Base-by-base conservation (phyloP, 2,113 vertebrate species). In the Camarhynchus parvulus region DNA sequence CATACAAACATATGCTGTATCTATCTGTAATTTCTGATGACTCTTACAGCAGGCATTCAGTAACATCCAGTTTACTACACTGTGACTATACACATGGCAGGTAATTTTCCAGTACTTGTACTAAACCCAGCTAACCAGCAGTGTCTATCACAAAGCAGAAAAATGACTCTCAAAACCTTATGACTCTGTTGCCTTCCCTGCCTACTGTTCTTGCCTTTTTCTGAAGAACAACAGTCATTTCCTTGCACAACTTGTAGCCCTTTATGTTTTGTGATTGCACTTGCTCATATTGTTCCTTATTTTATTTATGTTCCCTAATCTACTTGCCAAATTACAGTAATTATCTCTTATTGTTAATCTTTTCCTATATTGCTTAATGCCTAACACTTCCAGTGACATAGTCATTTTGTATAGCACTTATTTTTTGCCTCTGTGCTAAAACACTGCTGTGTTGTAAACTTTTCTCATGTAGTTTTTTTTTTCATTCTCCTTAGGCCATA, bases 311-410 rank as follows among this genome's bases (percentile, higher is more conserved):
- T 83, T 83, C 85, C 37, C 46, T 79, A 66, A 93, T 91, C 82
- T 80, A 66, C 59, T 69, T 66, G 62, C 58, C 49, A 88, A 88
- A 96, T 93, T 85, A 94, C 62, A 69, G 53, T 91, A 94, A 94
- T 94, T 94, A 93, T 66, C 56, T 72, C 62, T 94, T 68, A 44
- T 61, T 93, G 78, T 92, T 95, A 88, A 92, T 86, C 59, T 90
- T 80, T 93, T 83, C 88, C 85, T 90, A 77, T 90, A 86, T 30
- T 94, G 53, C 85, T 88, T 92, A 90, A 87, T 37, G 28, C 14
- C 72, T 37, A 86, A 62, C 50, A 62, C 59, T 93, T 93, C 50
- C 58, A 93, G 67, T 58, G 85, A 73, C 49, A 69, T 0, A 70
- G 44, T 46, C 11, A 55, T 90, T 92, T 86, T 80, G 59, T n/a